These are phyloP conservation scores for Atrichornis clamosus DNA, from an alignment of 2,113 vertebrate species.

Conservation along the genomic window DNA sequence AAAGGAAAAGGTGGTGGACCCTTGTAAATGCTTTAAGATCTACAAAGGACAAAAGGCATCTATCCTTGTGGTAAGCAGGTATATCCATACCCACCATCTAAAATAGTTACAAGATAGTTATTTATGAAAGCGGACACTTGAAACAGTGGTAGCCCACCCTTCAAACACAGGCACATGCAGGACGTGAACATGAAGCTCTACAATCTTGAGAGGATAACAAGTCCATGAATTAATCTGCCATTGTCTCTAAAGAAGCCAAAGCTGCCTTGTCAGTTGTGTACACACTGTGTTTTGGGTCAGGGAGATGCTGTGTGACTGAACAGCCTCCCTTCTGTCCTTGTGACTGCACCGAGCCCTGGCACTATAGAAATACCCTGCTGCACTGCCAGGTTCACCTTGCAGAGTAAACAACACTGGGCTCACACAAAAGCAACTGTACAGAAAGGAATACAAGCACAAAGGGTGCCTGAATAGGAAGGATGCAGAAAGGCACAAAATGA, in stretches of 20 bases:
- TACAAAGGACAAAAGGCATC: neutral
- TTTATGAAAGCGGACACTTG: neutral
- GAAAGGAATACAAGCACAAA: neutral
- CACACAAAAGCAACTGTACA: neutral
- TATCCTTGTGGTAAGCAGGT: neutral
- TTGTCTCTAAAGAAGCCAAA: neutral
- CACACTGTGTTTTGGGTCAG: fast-evolving
- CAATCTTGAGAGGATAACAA: neutral
- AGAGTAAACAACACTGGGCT: neutral
- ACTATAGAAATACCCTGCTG: neutral
- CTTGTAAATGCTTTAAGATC: neutral
- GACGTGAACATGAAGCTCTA: neutral
- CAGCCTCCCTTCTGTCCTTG: neutral
- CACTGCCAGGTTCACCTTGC: neutral
- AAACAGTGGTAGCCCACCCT: neutral
- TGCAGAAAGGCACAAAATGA: neutral
- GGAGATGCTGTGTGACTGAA: neutral
- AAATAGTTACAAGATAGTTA: neutral
- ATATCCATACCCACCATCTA: neutral
- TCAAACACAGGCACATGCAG: neutral
- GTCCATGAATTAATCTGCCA: neutral
- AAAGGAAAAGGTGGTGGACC: neutral
- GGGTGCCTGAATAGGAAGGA: neutral
- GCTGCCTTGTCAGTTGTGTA: neutral
- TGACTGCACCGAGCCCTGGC: neutral